Base-by-base conservation (phyloP, 2,113 vertebrate genomes). In the Rhinichthys klamathensis region DNA sequence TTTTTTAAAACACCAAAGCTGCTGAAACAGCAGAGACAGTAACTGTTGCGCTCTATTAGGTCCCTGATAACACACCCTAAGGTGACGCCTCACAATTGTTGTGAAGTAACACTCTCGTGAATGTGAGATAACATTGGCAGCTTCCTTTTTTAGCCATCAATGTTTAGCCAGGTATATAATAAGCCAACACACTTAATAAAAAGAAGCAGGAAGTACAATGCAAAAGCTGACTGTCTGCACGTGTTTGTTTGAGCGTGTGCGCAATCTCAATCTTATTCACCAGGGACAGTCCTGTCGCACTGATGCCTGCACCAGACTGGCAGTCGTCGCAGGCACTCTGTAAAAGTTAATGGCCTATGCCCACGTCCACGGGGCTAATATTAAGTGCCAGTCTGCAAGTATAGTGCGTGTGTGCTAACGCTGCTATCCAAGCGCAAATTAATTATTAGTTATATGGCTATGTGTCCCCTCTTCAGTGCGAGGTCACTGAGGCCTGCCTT, bases 401-500 rank as follows among this genome's bases (percentile, higher is more conserved):
- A 77, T 67, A 63, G 81, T 58, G 15, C n/a, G 67, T 35, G 32
- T 72, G 65, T 74, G 35, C 85, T 73, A 54, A 60, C 46, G 74
- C 49, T 80, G 60, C 81, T 88, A 84, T 90, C 87, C 87, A 72
- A 84, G 86, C 90, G 88, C 86, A 93, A 94, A 95, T 95, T 95
- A 95, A 95, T 95, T 95, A 95, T 92, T 93, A 92, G 93, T 94
- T 94, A 87, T 93, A 91, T 92, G 87, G 94, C 96, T 93, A 93
- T 94, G 93, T 95, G 94, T 98, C 97, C 96, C 97, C 96, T 95
- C 96, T 95, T 96, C 95, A 95, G 96, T 95, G 95, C 96, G 95
- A 97, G 98, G 97, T 99, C 97, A 96, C 91, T 91, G 95, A 96
- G 96, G 96, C 94, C 96, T 94, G 95, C 96, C 97, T 97, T 98